Evolutionary conservation across 1,140 invertebrate genomes (phyloP), one percentile per base, ranked within the genome.

Genomic region (Sminthurinus signatus): DNA sequence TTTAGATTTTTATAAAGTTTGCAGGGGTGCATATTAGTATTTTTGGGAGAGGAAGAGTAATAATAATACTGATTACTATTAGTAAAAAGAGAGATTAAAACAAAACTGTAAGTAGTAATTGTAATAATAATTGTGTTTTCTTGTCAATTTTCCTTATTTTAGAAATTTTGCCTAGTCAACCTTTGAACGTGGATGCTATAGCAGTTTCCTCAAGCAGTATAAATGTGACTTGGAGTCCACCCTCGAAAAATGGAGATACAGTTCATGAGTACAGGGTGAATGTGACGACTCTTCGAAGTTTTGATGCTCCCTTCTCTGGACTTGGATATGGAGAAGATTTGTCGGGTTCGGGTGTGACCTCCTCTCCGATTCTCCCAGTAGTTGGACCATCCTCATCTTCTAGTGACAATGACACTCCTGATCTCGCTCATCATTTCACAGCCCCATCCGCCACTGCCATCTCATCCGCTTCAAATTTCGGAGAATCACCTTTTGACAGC

Each of bases 141-240:
- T n/a, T n/a, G n/a, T n/a, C n/a, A n/a, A n/a, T n/a, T n/a, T n/a
- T n/a, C n/a, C n/a, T n/a, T n/a, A n/a, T n/a, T n/a, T 48, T 32
- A 56, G 86, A 86, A 76, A 75, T 88, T 14, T 77, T 91, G 12
- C 88, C 89, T 21, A 85, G 85, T 69, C 81, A 82, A 28, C 88
- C 88, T 15, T 78, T 82, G 73, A 79, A 83, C 28, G 78, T 91
- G 0, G 81, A 83, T 74, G 85, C 87, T 0, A 84, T 87, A 62
- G 79, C 86, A 2, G 70, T 88, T 23, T 84, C 84, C 29, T 84
- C 87, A 59, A 85, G 82, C 54, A 82, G 84, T 32, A 72, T 90
- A 1, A 83, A 83, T 66, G 80, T 90, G 1, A 80, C 83, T 15
- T 90, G 88, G 88, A 75, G 75, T 3, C 77, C 79, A 0, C 87